phyloP scores from a whole-genome alignment of 2,113 vertebrate genomes.

The Mus musculus region DNA sequence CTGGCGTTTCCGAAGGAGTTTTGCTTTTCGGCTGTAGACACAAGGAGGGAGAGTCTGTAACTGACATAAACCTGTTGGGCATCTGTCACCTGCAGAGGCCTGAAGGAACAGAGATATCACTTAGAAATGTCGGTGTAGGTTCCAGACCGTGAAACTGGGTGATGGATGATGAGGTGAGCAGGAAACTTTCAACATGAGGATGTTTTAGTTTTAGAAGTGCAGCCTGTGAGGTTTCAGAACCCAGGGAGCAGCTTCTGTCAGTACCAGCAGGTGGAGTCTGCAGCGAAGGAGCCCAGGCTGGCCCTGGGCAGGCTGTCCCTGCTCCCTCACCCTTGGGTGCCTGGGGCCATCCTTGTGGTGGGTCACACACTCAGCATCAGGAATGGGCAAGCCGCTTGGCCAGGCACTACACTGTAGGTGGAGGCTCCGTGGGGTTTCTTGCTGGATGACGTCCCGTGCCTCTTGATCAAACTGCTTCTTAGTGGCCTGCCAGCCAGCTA shows the following conservation, averaged over 20 bases:
- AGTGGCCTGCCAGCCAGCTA: background rate
- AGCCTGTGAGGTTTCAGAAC: background rate
- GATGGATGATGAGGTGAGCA: background rate
- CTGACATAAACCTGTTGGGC: conserved; percentile 8
- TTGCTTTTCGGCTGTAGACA: conserved; percentile 41
- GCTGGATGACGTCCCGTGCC: background rate
- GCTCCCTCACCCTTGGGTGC: background rate
- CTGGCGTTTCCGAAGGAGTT: conserved; percentile 46
- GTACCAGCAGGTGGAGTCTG: conserved; percentile 69
- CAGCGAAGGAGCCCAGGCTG: background rate
- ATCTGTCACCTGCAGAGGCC: conserved; percentile 36
- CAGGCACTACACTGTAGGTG: background rate
- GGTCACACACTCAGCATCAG: background rate
- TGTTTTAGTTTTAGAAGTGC: background rate
- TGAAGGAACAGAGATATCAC: conserved; percentile 41
- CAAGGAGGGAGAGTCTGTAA: conserved; percentile 51
- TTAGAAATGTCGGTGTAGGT: conserved; percentile 44
- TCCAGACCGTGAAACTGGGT: background rate
- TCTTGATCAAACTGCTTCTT: background rate
- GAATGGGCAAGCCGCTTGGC: background rate
- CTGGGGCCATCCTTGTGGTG: background rate
- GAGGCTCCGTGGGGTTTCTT: background rate
- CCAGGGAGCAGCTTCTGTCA: conserved; percentile 1
- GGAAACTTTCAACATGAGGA: background rate
- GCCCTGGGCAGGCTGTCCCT: background rate